Evolutionary conservation across 1,140 invertebrate genomes (phyloP), one percentile per base, ranked within the genome.

Genomic region (Leguminivora glycinivorella): DNA sequence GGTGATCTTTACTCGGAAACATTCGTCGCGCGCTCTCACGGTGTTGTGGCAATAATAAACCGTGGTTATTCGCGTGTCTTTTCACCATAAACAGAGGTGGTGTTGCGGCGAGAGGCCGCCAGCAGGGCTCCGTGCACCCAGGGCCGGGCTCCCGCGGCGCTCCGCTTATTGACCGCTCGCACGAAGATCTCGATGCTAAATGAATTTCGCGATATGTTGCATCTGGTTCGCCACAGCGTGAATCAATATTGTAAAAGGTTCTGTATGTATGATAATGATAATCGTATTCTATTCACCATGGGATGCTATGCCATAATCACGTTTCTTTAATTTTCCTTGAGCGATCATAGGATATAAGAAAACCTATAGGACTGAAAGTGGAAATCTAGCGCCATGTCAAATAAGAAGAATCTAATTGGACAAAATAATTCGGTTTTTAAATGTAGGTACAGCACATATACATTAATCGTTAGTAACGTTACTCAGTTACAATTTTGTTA

Each of bases 1-100:
- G 82, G 85, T 86, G 83, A 75, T 81, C 76, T 80, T 83, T 89
- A 89, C 84, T 81, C 76, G 82, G 87, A 89, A 90, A 77, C 78
- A 75, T 75, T 77, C 78, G 70, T 77, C 68, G 74, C 67, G 67
- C 79, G 78, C 72, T 89, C 85, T 83, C 87, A 89, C 87, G 85
- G 80, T 84, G 70, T 82, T 80, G 75, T 79, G 75, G 69, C 76
- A 78, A 77, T 81, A 78, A 83, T 81, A 81, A 82, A 80, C 68
- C 60, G 72, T 76, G 77, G 75, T 76, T 72, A 82, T 85, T 90
- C 72, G 88, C 88, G 88, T 91, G 87, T 70, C 68, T 75, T 80
- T 81, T 80, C 70, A 78, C 81, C 76, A 88, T 89, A 85, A 88
- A 74, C 74, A 63, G 58, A 70, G 43, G 68, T 70, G 75, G 70